Evolutionary conservation across 1,140 invertebrate genomes (phyloP), one percentile per base, ranked within the genome.

Genomic region (Diorhabda elongata): DNA sequence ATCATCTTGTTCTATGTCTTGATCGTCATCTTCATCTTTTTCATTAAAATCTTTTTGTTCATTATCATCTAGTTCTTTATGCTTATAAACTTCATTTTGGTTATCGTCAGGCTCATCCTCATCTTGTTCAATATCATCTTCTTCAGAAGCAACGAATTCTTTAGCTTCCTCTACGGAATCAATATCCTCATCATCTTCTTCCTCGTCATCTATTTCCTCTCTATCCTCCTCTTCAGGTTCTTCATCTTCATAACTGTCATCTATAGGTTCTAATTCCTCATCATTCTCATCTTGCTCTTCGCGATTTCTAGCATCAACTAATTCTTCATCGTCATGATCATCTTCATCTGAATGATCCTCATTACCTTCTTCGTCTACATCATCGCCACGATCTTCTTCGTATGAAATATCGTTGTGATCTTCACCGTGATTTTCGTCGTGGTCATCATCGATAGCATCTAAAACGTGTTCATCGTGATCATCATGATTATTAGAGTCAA

Each of bases 401-500:
- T 81, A 76, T 6, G 52, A 56, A n/a, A 6, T 56, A 6, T 7
- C 6, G 71, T 81, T 79, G 44, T 80, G 78, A 42, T 75, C 75
- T 45, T 76, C 71, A 58, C 75, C 68, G 69, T 85, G 83, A 69
- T 83, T 81, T 65, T 87, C 83, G 69, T 85, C 82, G 66, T 83
- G 82, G 4, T 84, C 79, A 69, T 82, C 78, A 75, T 90, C 89
- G 26, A 26, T 3, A 1, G 64, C 26, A 73, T 92, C 90, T 52
- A 52, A 8, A 52, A 3, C 47, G 4, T 85, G 83, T 69, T 83
- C 82, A 66, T 87, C 83, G 69, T 85, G 82, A 67, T 83, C 82
- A 5, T 84, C 79, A 69, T 82, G 78, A 75, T 90, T 89, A 11
- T 60, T 42, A 2, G 64, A 41, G 73, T 92, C 90, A 11, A 91